Base-by-base conservation (phyloP, 2,113 vertebrate genomes). In the Microcebus jonahi region DNA sequence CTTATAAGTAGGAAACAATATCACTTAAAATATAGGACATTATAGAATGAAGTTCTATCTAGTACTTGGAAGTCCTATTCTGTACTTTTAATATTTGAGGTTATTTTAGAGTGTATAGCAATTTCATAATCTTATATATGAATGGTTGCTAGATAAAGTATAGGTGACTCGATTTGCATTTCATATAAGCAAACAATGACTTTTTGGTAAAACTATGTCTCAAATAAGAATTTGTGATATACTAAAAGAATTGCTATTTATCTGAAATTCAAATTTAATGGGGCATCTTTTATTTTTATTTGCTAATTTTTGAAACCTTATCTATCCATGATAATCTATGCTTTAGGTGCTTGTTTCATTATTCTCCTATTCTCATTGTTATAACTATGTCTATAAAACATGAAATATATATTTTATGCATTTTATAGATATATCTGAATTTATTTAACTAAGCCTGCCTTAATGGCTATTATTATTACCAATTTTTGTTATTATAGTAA, bases 331-430 rank as follows among this genome's bases (percentile, higher is more conserved):
- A 45, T 73, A 45, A 87, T 42, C 21, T 53, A 17, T 6, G 73
- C 68, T 84, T 87, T 75, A 10, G 15, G 55, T 61, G 23, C 31
- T n/a, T 59, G 4, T 48, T 79, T 94, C 34, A 91, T 75, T 48
- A 67, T 15, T 88, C 31, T 59, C 18, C 21, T 3, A 36, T 31
- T 73, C 18, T 96, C 14, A 91, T 68, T 57, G 59, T 50, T 63
- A 39, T 25, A 92, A 57, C 73, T 34, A 53, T 45, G 10, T 36
- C 14, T 96, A 90, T 96, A 90, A 94, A 87, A 83, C 1, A 18
- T 53, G 6, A 63, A 70, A 57, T 39, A 63, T 31, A 3, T 77
- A 77, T 34, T 71, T 87, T 53, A 67, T 27, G 31, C 25, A 48
- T 75, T 73, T 88, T 48, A 57, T 45, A 20, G 23, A 82, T 65